These are phyloP conservation scores for Grammomys dolichurus DNA, from an alignment of 2,113 vertebrate species.

Conservation along the genomic window DNA sequence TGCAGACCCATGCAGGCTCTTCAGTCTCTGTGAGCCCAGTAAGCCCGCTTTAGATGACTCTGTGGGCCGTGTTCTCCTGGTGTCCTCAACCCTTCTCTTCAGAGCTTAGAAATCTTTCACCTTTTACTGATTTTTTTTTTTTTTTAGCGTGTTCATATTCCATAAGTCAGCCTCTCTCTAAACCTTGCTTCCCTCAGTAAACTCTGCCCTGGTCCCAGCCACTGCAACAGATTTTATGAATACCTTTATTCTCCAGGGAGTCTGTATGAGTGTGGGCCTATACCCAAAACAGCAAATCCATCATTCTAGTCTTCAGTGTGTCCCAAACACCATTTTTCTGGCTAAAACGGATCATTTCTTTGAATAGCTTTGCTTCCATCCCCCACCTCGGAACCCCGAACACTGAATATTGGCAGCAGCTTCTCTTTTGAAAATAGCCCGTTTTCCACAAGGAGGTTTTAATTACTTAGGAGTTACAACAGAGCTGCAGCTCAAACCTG, in stretches of 20 bases:
- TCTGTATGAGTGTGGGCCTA: not conserved
- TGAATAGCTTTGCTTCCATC: not conserved
- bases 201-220: constrained; percentile 28
- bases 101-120: not conserved
- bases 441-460: constrained; percentile 64
- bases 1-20: not conserved
- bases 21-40: not conserved
- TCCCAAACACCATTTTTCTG: constrained; percentile 27
- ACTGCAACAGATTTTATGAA: constrained; percentile 27
- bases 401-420: constrained; percentile 31
- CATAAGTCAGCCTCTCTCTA: constrained; percentile 44
- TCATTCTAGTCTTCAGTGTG: constrained; percentile 46
- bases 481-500: constrained; percentile 53
- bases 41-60: not conserved
- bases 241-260: not conserved
- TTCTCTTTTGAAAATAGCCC: constrained; percentile 61
- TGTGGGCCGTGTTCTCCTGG: not conserved
- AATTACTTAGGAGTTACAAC: constrained; percentile 62
- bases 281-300: constrained; percentile 41
- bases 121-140: not conserved
- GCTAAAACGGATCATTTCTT: constrained; percentile 16
- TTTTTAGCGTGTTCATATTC: constrained; percentile 20
- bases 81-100: not conserved
- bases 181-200: constrained; percentile 12
- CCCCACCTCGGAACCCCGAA: not conserved